phyloP scores from a whole-genome alignment of 2,113 vertebrate genomes.

The Lynx canadensis region DNA sequence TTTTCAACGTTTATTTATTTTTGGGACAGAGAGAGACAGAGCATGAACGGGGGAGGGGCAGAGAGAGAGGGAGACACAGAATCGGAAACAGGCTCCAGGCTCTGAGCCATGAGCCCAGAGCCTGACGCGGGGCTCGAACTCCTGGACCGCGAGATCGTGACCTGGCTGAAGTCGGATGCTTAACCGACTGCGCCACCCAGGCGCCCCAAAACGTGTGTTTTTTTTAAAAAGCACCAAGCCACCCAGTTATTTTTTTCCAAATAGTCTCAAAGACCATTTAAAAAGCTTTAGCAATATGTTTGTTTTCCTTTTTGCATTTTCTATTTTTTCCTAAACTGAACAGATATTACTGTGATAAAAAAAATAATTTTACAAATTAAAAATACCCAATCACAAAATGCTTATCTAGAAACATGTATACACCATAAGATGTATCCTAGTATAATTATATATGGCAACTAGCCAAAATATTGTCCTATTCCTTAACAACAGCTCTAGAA shows the following conservation, averaged over 20 bases:
- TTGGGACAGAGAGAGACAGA: too few relatives aligned
- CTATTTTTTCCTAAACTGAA: conserved; percentile 7
- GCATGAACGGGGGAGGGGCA: too few relatives aligned
- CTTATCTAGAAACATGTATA: neutral
- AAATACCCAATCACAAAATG: neutral
- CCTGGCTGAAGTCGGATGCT: too few relatives aligned
- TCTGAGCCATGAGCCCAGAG: too few relatives aligned
- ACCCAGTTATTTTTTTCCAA: neutral
- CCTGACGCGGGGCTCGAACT: too few relatives aligned
- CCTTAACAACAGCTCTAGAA: neutral
- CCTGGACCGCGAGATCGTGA: too few relatives aligned
- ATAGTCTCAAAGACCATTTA: neutral
- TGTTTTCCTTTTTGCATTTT: neutral
- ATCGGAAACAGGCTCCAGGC: too few relatives aligned
- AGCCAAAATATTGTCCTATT: neutral
- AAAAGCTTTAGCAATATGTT: neutral
- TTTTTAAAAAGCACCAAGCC: neutral
- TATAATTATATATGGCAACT: neutral
- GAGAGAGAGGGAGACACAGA: too few relatives aligned
- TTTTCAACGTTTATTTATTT: too few relatives aligned
- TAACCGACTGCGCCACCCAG: too few relatives aligned
- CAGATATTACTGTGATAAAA: neutral
- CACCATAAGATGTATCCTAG: neutral
- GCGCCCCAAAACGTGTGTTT: neutral
- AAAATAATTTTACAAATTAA: conserved; percentile 8